Evolutionary conservation across 2,113 vertebrate genomes (phyloP).

Genomic region (Eublepharis macularius): DNA sequence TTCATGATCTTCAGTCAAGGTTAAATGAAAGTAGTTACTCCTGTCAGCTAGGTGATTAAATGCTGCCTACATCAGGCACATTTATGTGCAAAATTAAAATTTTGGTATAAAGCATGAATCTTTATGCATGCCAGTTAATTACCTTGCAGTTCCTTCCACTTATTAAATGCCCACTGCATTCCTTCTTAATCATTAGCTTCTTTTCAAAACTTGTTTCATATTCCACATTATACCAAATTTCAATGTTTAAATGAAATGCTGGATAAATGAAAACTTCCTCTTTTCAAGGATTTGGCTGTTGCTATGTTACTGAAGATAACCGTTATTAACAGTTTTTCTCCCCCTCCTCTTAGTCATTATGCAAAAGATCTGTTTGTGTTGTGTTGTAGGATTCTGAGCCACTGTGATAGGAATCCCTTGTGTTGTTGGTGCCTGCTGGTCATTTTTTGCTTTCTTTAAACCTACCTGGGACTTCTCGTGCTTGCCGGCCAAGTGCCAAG

Average conservation of each 20-base stretch:
- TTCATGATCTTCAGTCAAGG: conserved; percentile 99
- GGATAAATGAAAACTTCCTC: conserved; percentile 77
- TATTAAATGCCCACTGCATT: conserved; percentile 97
- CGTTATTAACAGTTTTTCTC: conserved; percentile 66
- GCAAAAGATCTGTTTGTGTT: conserved; percentile 59
- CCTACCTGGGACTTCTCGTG: background rate
- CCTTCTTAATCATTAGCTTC: conserved; percentile 96
- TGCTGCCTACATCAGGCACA: conserved; percentile 98
- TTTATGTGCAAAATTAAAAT: conserved; percentile 99
- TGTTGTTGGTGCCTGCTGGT: conserved; percentile 7
- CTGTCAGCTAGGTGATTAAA: conserved; percentile 99
- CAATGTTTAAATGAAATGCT: conserved; percentile 82
- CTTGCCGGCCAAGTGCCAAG: background rate
- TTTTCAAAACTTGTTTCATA: conserved; percentile 94
- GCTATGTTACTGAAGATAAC: conserved; percentile 71
- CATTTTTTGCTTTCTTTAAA: conserved; percentile 22
- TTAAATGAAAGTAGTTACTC: conserved; percentile 99
- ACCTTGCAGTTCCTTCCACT: conserved; percentile 87
- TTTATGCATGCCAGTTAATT: conserved; percentile 98
- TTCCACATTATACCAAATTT: conserved; percentile 86
- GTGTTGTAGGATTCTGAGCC: conserved; percentile 43
- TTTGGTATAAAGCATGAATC: conserved; percentile 98
- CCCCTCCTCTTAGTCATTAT: conserved; percentile 54
- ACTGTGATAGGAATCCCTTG: conserved; percentile 36
- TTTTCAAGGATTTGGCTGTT: conserved; percentile 74